These are phyloP conservation scores for Macrobrachium rosenbergii DNA, from an alignment of 1,140 invertebrate species.

Conservation along the genomic window DNA sequence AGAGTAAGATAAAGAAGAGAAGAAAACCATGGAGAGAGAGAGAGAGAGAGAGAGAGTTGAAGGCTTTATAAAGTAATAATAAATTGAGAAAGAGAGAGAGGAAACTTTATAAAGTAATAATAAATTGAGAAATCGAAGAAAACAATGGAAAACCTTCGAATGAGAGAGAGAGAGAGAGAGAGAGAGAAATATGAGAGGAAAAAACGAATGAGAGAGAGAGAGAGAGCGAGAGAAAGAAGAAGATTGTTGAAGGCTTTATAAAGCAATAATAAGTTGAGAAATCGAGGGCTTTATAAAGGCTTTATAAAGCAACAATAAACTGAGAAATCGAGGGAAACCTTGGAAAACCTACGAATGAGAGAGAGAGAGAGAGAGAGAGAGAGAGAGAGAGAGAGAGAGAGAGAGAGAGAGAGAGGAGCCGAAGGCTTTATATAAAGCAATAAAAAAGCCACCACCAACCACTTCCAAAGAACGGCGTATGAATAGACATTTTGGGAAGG, in stretches of 20 bases:
- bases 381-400: not conserved
- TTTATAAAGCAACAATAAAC: not conserved
- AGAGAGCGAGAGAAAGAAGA: not conserved
- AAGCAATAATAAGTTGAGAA: too few species aligned
- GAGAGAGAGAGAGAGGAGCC: not conserved
- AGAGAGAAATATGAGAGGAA: too few species aligned
- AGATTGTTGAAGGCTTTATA: not conserved
- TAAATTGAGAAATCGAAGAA: too few species aligned
- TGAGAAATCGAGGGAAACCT: not conserved
- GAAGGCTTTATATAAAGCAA: not conserved
- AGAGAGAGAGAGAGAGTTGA: too few species aligned
- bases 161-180: not conserved
- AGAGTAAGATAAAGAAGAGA: not conserved
- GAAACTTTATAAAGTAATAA: too few species aligned
- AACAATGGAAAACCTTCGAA: not conserved
- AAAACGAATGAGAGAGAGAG: constrained; percentile 2
- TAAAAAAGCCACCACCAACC: too few species aligned
- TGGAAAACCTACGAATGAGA: not conserved
- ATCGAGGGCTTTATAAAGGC: constrained; percentile 1
- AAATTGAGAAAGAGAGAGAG: too few species aligned
- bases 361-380: constrained; percentile 7
- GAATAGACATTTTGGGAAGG: too few species aligned
- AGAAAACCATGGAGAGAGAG: not conserved
- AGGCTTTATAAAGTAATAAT: too few species aligned
- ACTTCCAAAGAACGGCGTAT: too few species aligned